phyloP scores from a whole-genome alignment of 2,113 vertebrate species.

The Dromaius novaehollandiae region DNA sequence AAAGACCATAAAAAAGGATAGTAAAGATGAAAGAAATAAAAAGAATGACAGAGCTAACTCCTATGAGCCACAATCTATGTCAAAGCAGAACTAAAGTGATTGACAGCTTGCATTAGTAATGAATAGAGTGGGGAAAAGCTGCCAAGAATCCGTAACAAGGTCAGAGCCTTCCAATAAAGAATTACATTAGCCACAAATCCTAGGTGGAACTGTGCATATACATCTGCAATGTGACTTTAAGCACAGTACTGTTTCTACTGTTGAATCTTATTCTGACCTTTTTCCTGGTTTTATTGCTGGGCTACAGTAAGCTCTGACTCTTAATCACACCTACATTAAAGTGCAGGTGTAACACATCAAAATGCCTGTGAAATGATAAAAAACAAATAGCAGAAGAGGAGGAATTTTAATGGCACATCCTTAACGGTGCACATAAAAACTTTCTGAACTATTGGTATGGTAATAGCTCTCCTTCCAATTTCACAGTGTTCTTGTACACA shows the following conservation, averaged over 20 bases:
- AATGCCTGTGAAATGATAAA: neutral
- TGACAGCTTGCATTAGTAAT: conserved; percentile 68
- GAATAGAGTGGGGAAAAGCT: conserved; percentile 43
- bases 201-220: conserved; percentile 35
- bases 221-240: conserved; percentile 21
- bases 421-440: neutral
- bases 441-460: conserved; percentile 53
- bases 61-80: conserved; percentile 42
- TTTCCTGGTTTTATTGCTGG: neutral
- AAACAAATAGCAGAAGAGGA: neutral
- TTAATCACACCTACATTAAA: neutral
- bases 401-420: conserved; percentile 19
- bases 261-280: neutral
- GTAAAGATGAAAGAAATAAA: conserved; percentile 63
- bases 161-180: conserved; percentile 64
- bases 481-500: neutral
- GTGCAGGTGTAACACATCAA: neutral
- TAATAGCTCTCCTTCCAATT: conserved; percentile 25
- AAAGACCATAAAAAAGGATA: conserved; percentile 53
- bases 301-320: neutral
- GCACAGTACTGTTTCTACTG: neutral
- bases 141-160: conserved; percentile 59
- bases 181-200: conserved; percentile 54
- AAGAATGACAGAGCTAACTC: conserved; percentile 55
- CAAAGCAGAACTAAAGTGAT: conserved; percentile 62